A percentile compares a stretch with the other conserved stretches of the same genome.
These are phyloP conservation scores for Sebastes umbrosus DNA, from an alignment of 2,797 vertebrate genomes.

Conservation along the genomic window DNA sequence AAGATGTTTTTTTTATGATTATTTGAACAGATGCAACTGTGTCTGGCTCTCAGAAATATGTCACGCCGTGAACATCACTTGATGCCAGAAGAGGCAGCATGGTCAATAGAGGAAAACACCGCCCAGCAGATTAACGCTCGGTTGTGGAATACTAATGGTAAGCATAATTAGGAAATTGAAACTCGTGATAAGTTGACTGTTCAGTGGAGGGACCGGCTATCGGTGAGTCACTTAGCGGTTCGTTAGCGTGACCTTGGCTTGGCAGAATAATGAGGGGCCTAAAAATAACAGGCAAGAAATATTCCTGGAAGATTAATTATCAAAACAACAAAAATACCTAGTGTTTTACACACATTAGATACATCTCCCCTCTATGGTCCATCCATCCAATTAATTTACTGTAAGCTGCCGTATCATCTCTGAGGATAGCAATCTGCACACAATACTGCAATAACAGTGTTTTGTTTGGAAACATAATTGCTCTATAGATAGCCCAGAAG, in stretches of 20 bases:
- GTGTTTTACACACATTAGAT: conserved; percentile 49
- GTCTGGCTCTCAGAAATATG: conserved; percentile 57
- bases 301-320: conserved; percentile 69
- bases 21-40: conserved; percentile 77
- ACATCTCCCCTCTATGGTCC: conserved; percentile 7
- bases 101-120: conserved; percentile 41
- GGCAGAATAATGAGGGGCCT: conserved; percentile 55
- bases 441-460: conserved; percentile 45
- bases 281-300: conserved; percentile 44
- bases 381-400: conserved; percentile 63
- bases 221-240: conserved; percentile 59
- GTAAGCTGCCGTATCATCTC: conserved; percentile 52
- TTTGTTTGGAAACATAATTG: conserved; percentile 62
- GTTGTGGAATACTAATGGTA: conserved; percentile 51
- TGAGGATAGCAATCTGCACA: conserved; percentile 40
- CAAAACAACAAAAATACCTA: conserved; percentile 29
- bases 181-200: conserved; percentile 50
- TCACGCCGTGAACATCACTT: conserved; percentile 34
- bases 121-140: conserved; percentile 48
- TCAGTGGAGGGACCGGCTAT: conserved; percentile 66
- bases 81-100: conserved; percentile 35
- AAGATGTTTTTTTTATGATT: background rate
- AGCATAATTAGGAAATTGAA: conserved; percentile 55
- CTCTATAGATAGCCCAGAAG: conserved; percentile 51
- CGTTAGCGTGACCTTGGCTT: conserved; percentile 63